These are phyloP conservation scores for Caenorhabditis elegans DNA, from an alignment of 1,140 invertebrate genomes.

Conservation along the genomic window WBcel235 BX284605.5:8597001-8597500, in stretches of 20 bases:
- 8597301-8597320: slow-evolving; percentile 90
- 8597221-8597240: slow-evolving; percentile 84
- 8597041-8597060: slow-evolving; percentile 82
- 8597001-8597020: slow-evolving; percentile 88
- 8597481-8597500: no score
- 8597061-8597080: not conserved
- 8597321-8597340: slow-evolving; percentile 85
- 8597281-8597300: slow-evolving; percentile 82
- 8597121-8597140: slow-evolving; percentile 97
- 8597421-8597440: no score
- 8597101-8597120: slow-evolving; percentile 91
- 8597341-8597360: slow-evolving; percentile 67
- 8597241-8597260: slow-evolving; percentile 89
- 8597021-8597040: slow-evolving; percentile 87
- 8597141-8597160: slow-evolving; percentile 89
- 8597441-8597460: no score
- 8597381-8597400: not conserved
- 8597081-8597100: not conserved
- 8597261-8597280: slow-evolving; percentile 76
- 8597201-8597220: slow-evolving; percentile 83
- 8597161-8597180: slow-evolving; percentile 77
- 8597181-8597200: slow-evolving; percentile 77
- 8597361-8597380: not conserved
- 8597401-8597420: not conserved
- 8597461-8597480: no score